These are phyloP conservation scores for Megalops cyprinoides DNA, from an alignment of 2,797 vertebrate species.

Conservation along the genomic window DNA sequence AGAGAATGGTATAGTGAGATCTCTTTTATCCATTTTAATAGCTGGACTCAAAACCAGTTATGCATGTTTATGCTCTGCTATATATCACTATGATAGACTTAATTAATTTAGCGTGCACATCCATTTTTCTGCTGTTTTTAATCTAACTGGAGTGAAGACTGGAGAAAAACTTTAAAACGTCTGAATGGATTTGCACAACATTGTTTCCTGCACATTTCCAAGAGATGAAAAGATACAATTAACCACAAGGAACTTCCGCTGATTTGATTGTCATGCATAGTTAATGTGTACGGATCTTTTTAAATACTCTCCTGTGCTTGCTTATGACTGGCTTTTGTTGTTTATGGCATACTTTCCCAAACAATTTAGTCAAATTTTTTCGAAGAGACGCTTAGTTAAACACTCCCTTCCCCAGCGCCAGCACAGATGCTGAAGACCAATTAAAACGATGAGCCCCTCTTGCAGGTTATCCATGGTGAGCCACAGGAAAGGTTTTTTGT, in stretches of 20 bases:
- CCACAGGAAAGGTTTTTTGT: constrained; percentile 23
- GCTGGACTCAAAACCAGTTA: not conserved
- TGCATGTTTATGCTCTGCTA: not conserved
- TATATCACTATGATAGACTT: not conserved
- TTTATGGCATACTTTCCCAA: constrained; percentile 21
- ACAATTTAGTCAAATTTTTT: constrained; percentile 22
- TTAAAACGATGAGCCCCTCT: constrained; percentile 27
- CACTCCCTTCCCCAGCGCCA: constrained; percentile 18
- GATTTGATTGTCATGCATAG: constrained; percentile 18
- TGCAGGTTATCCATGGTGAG: constrained; percentile 26
- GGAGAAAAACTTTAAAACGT: not conserved
- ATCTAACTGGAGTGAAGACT: no score
- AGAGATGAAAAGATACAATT: not conserved
- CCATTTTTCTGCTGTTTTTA: not conserved
- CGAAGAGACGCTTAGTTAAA: constrained; percentile 15
- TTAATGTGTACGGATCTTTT: not conserved
- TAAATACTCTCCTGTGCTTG: not conserved
- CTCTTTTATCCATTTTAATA: not conserved
- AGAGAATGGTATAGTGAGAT: no score
- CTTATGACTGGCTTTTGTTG: constrained; percentile 20
- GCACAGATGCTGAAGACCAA: constrained; percentile 35
- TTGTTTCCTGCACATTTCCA: not conserved
- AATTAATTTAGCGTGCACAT: not conserved
- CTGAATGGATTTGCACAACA: not conserved
- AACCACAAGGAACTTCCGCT: not conserved